Evolutionary conservation across 2,113 vertebrate species (phyloP).

Genomic region (Polypterus senegalus): DNA sequence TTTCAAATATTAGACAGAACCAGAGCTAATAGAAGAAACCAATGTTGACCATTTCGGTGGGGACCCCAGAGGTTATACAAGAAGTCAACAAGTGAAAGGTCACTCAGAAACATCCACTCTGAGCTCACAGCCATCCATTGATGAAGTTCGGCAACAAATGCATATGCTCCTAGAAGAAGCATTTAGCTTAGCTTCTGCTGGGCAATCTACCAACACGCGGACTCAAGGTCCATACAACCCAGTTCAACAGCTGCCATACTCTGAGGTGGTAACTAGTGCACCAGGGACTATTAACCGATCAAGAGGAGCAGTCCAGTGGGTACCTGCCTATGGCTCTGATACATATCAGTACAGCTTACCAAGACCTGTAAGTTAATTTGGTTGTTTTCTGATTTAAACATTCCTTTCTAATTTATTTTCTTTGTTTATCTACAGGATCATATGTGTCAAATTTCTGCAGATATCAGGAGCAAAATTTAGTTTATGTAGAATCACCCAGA

Average conservation of each 20-base stretch:
- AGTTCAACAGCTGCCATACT: constrained; percentile 69
- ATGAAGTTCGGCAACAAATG: constrained; percentile 96
- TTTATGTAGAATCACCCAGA: too few relatives aligned
- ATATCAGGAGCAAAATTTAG: too few relatives aligned
- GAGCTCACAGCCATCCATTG: constrained; percentile 96
- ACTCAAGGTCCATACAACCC: constrained; percentile 60
- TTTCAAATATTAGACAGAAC: constrained; percentile 70
- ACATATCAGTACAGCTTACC: constrained; percentile 89
- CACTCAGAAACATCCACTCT: constrained; percentile 93
- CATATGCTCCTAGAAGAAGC: constrained; percentile 94
- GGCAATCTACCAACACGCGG: constrained; percentile 59
- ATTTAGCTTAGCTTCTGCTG: constrained; percentile 88
- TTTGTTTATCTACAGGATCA: too few relatives aligned
- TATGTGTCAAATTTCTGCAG: too few relatives aligned
- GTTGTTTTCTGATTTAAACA: too few relatives aligned
- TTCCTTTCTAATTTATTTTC: too few relatives aligned
- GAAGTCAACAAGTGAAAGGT: constrained; percentile 73
- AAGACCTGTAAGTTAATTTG: constrained; percentile 65
- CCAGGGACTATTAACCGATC: constrained; percentile 76
- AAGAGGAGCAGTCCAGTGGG: constrained; percentile 78
- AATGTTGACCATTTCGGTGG: constrained; percentile 72
- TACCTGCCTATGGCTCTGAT: constrained; percentile 79
- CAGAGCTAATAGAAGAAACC: constrained; percentile 91
- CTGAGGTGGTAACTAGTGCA: constrained; percentile 86
- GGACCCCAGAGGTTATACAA: constrained; percentile 57